Evolutionary conservation across 2,113 vertebrate genomes (phyloP).

Genomic region (Dicerorhinus sumatrensis): DNA sequence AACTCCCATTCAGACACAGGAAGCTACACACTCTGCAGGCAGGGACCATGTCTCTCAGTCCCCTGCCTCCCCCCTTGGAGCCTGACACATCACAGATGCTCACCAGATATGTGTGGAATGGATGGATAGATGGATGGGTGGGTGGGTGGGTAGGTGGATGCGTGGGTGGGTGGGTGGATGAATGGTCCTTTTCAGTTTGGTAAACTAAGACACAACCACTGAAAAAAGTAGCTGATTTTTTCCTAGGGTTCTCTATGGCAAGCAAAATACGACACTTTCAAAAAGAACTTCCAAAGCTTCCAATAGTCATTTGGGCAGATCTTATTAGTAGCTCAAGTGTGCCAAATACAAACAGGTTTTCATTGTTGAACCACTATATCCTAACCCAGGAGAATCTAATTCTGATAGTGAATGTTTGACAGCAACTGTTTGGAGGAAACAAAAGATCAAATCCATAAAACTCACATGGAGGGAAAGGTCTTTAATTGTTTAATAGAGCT

Average conservation of each 20-base stretch:
- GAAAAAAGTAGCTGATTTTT: neutral
- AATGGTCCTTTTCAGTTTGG: neutral
- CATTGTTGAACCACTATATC: rapidly evolving
- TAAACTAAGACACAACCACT: neutral
- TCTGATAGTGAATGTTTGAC: too few species aligned
- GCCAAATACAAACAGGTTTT: neutral
- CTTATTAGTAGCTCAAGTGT: rapidly evolving
- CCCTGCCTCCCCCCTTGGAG: neutral
- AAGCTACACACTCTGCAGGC: neutral
- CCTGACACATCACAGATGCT: too few species aligned
- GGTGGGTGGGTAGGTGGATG: rapidly evolving
- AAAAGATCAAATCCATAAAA: neutral
- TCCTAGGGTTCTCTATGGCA: neutral
- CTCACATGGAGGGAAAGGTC: neutral
- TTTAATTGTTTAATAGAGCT: neutral
- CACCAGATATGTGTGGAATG: rapidly evolving
- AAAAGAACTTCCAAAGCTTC: neutral
- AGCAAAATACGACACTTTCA: neutral
- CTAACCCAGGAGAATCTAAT: neutral
- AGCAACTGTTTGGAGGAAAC: neutral
- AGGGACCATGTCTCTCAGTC: neutral
- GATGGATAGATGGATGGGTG: rapidly evolving
- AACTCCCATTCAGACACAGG: rapidly evolving
- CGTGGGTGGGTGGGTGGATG: too few species aligned
- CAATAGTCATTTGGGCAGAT: neutral